These are phyloP conservation scores for Scaptomyza graminum DNA, from an alignment of 1,140 invertebrate genomes.

Conservation along the genomic window DNA sequence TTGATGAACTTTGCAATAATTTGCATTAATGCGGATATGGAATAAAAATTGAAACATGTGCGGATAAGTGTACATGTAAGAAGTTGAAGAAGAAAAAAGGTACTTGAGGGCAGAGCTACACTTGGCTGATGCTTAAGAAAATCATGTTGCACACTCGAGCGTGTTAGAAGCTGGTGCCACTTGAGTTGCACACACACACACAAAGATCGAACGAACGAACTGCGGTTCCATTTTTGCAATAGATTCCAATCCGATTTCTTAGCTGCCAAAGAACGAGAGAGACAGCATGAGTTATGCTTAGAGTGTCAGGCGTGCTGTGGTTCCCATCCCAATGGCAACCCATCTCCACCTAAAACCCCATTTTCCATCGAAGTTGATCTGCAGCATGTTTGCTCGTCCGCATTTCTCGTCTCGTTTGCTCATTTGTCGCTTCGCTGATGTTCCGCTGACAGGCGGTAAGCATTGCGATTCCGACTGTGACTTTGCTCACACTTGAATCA, in stretches of 20 bases:
- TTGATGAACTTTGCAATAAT: constrained; percentile 20
- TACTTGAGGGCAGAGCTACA: constrained; percentile 19
- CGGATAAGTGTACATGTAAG: constrained; percentile 12
- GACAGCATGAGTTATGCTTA: constrained; percentile 17
- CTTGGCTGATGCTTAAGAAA: constrained; percentile 31
- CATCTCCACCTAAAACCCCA: constrained; percentile 17
- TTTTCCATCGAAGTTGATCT: constrained; percentile 46
- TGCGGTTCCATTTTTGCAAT: constrained; percentile 65
- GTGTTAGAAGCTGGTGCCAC: constrained; percentile 44
- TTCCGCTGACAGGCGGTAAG: constrained; percentile 45
- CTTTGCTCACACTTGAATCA: constrained; percentile 52
- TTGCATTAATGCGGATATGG: constrained; percentile 25
- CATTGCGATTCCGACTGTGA: constrained; percentile 26
- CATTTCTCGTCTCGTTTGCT: constrained; percentile 54
- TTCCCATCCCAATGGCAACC: constrained; percentile 21
- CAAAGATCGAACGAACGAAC: constrained; percentile 13
- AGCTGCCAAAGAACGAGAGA: not conserved
- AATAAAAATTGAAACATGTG: constrained; percentile 25
- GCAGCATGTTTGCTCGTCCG: constrained; percentile 50
- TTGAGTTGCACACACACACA: constrained; percentile 27
- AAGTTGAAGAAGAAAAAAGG: not conserved
- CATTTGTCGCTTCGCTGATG: constrained; percentile 75
- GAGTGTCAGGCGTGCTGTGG: constrained; percentile 27
- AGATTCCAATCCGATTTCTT: constrained; percentile 37
- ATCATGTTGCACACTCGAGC: constrained; percentile 73